Evolutionary conservation across 2,113 vertebrate species (phyloP).

Genomic region (Tupaia chinensis): DNA sequence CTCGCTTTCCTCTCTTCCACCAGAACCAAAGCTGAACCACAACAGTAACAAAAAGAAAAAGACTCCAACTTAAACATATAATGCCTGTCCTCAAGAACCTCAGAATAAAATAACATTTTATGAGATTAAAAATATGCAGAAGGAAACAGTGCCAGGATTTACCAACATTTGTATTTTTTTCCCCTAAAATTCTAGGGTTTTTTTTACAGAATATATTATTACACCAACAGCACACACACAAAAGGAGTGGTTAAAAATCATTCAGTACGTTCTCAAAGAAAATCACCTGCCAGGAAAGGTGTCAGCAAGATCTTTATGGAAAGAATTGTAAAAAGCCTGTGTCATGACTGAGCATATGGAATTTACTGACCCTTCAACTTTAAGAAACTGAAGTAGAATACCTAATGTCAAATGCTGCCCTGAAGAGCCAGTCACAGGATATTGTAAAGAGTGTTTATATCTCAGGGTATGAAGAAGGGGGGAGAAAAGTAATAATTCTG

Average conservation of each 20-base stretch:
- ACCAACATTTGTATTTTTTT: background rate
- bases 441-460: conserved; percentile 80
- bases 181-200: background rate
- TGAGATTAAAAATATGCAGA: background rate
- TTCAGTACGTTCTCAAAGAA: conserved; percentile 63
- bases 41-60: background rate
- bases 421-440: conserved; percentile 72
- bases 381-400: conserved; percentile 49
- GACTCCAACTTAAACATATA: background rate
- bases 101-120: background rate
- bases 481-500: conserved; percentile 76
- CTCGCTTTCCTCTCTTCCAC: background rate
- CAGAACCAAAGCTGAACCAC: background rate
- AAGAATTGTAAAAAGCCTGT: conserved; percentile 47
- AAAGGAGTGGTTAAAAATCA: conserved; percentile 45
- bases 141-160: background rate
- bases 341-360: conserved; percentile 62
- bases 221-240: background rate
- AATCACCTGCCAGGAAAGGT: conserved; percentile 63
- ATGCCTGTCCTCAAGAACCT: background rate
- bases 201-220: background rate
- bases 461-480: conserved; percentile 62
- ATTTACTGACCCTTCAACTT: conserved; percentile 80
- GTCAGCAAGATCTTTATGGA: conserved; percentile 52
- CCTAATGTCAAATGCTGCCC: conserved; percentile 66